Percentiles rank a stretch among this genome's conserved stretches.
phyloP scores from a whole-genome alignment of 2,113 vertebrate genomes.

The Brachypodius melanocephalos region DNA sequence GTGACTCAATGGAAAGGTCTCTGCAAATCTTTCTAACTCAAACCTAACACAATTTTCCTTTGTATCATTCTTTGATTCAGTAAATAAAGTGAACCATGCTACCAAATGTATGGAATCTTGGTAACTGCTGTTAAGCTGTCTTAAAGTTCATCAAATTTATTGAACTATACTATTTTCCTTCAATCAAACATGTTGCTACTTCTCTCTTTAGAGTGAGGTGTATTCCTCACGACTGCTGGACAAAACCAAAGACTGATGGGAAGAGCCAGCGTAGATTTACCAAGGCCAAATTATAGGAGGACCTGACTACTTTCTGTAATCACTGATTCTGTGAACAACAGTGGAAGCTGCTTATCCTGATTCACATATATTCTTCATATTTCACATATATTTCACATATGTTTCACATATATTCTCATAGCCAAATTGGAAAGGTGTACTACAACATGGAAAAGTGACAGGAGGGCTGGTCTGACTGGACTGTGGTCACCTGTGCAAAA shows the following conservation, averaged over 20 bases:
- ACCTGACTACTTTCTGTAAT: background rate
- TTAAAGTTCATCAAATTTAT: background rate
- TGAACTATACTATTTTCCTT: background rate
- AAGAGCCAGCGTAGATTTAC: background rate
- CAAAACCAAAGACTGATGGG: background rate
- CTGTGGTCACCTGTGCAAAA: background rate
- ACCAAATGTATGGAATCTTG: background rate
- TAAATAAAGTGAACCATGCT: background rate
- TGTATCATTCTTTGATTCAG: background rate
- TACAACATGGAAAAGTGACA: background rate
- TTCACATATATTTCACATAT: background rate
- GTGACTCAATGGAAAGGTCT: background rate
- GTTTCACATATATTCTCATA: background rate
- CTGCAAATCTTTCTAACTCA: background rate
- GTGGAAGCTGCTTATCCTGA: background rate
- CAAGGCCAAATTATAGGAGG: background rate
- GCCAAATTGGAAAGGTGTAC: background rate
- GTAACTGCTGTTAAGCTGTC: background rate
- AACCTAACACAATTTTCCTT: background rate
- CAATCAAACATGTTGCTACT: background rate
- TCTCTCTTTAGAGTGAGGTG: background rate
- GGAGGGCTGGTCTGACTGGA: background rate
- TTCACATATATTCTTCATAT: no score
- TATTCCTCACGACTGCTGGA: background rate
- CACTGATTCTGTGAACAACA: background rate